Base-by-base conservation (phyloP, 2,888 invertebrate genomes). In the Beris morrisii region DNA sequence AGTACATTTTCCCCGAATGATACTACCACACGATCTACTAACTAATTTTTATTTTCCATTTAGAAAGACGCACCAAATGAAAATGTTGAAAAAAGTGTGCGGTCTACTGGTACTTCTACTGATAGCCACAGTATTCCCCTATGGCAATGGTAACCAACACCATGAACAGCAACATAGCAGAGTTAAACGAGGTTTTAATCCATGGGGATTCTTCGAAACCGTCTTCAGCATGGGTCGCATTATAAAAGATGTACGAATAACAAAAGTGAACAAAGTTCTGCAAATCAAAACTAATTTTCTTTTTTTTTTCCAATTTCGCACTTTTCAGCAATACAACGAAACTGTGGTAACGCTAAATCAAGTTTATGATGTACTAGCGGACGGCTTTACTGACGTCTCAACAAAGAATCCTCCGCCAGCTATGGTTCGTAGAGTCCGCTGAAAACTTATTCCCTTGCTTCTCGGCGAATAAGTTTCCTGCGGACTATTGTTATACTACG, bases 291-390 rank as follows among this genome's bases (percentile, higher is more conserved):
- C 22, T 12, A 28, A 66, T 65, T 28, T 56, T 28, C 53, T 63
- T 61, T 59, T 59, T 52, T 56, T 43, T 64, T 44, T 53, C 50
- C 38, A 15, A 6, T 46, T 58, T n/a, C 28, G 28, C 28, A 45
- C 31, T 55, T 63, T 68, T 43, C 65, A 81, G 81, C 81, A 81
- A 81, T 78, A 78, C 64, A 74, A 75, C 4, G 81, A 81, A 30
- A 81, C 80, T 0, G 73, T 74, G 11, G 72, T 73, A 30, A 76
- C 80, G 4, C 66, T 81, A 1, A 73, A 75, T 46, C 75, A 77
- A 38, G 75, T 79, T 5, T 79, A 76, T 67, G 79, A 80, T 67
- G 69, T 78, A 44, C 66, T 81, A 2, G 73, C 76, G 52, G 77
- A 78, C 38, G 76, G 75, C 13, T 81, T 81, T 56, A 56, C 45